A percentile compares a stretch with the other conserved stretches of the same genome.
These are phyloP conservation scores for Drosophila serrata DNA, from an alignment of 1,140 invertebrate species.

Conservation along the genomic window DNA sequence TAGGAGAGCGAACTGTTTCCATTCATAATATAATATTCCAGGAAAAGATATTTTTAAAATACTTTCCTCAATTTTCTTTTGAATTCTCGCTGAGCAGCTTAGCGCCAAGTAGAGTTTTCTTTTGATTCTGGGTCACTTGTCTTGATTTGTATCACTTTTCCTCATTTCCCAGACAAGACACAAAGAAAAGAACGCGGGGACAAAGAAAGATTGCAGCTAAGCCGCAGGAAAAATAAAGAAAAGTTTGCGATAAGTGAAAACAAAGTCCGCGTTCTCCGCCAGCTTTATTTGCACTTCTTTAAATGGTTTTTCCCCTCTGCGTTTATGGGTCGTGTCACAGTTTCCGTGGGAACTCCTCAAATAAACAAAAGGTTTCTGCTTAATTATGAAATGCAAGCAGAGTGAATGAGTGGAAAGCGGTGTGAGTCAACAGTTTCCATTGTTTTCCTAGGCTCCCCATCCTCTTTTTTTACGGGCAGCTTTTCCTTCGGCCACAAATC, in stretches of 20 bases:
- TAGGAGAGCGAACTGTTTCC: not conserved
- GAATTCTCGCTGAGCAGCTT: constrained; percentile 25
- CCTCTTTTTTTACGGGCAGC: not conserved
- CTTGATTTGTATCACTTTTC: constrained; percentile 30
- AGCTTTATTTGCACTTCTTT: constrained; percentile 25
- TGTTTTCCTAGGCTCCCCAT: constrained; percentile 20
- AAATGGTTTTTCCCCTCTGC: constrained; percentile 18
- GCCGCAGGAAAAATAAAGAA: constrained; percentile 33
- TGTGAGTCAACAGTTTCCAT: constrained; percentile 11
- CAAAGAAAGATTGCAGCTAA: constrained; percentile 20
- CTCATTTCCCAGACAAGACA: constrained; percentile 1
- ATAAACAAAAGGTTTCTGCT: constrained; percentile 27
- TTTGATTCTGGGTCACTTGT: constrained; percentile 42
- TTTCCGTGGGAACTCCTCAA: constrained; percentile 14
- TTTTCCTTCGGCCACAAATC: constrained; percentile 28
- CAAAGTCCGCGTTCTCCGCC: constrained; percentile 22
- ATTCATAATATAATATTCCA: not conserved
- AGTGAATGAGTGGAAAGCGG: constrained; percentile 20
- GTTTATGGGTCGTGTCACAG: constrained; percentile 49
- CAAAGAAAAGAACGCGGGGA: constrained; percentile 2
- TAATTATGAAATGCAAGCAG: constrained; percentile 56
- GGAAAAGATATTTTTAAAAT: not conserved
- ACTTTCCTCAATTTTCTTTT: not conserved
- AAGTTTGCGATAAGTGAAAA: constrained; percentile 50
- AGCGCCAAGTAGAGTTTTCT: constrained; percentile 4